Conservation (phyloP, 2,888 invertebrate genomes). For the Nemotelus pantherinus region DNA sequence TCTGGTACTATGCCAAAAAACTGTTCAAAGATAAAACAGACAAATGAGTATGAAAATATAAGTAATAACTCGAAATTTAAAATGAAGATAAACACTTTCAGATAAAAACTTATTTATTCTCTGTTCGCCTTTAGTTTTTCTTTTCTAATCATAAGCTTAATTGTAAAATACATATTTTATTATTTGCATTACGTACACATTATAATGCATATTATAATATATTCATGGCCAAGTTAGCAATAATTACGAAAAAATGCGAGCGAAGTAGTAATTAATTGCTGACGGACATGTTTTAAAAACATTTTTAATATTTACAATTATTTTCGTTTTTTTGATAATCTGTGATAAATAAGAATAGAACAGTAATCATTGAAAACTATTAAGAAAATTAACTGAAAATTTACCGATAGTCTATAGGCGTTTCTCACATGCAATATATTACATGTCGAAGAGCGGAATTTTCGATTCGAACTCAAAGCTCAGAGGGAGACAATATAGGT, state of each 20-base stretch:
- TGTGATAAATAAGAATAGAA: constrained; percentile 49
- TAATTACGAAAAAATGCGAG: constrained; percentile 41
- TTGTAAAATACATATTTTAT: neutral
- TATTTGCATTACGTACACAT: constrained; percentile 25
- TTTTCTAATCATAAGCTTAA: too few species aligned
- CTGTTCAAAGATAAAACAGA: constrained; percentile 71
- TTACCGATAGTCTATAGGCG: constrained; percentile 12
- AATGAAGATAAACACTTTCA: neutral
- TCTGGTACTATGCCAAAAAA: constrained; percentile 88
- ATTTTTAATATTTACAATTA: constrained; percentile 7
- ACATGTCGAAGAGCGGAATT: neutral
- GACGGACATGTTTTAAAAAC: neutral
- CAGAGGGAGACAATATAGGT: constrained; percentile 50
- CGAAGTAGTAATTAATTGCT: constrained; percentile 40
- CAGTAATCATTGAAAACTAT: constrained; percentile 38
- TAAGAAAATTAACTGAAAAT: neutral
- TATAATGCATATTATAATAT: constrained; percentile 10
- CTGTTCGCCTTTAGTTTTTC: too few species aligned
- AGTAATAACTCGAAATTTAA: constrained; percentile 8
- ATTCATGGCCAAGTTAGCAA: constrained; percentile 13
- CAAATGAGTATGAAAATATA: constrained; percentile 1
- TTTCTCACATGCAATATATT: constrained; percentile 19
- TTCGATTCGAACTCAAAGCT: neutral
- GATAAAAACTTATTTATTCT: too few species aligned
- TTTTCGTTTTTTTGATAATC: constrained; percentile 46